Conservation (phyloP, 2,113 vertebrate species). For the Chauna torquata region DNA sequence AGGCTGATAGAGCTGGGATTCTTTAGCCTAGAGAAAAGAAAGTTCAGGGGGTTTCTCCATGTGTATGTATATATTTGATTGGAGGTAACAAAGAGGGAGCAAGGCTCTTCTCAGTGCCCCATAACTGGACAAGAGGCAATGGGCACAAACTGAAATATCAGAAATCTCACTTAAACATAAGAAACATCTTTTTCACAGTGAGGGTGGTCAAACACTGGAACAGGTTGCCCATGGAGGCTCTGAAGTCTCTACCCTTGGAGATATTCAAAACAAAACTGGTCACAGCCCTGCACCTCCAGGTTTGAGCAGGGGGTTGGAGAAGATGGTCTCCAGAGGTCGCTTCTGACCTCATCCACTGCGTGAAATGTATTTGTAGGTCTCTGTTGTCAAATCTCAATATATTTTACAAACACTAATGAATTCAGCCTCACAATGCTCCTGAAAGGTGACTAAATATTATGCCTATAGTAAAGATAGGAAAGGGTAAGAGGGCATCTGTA, state of each 20-base stretch:
- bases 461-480: not conserved
- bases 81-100: not conserved
- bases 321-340: not conserved
- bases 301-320: not conserved
- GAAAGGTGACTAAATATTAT: not conserved
- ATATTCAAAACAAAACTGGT: not conserved
- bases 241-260: too few relatives aligned
- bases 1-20: not conserved
- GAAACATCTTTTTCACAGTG: not conserved
- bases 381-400: not conserved
- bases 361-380: not conserved
- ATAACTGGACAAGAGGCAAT: not conserved
- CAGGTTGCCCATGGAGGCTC: not conserved
- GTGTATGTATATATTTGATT: not conserved
- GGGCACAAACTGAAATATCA: not conserved
- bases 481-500: not conserved
- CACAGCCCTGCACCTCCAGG: not conserved
- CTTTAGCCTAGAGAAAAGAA: not conserved
- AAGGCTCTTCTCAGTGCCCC: not conserved
- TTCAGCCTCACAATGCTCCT: not conserved
- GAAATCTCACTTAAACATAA: not conserved
- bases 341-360: not conserved
- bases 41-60: not conserved
- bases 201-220: not conserved
- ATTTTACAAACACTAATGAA: not conserved